A percentile compares a stretch with the other conserved stretches of the same genome.
Conservation (phyloP, 2,888 invertebrate genomes). For the Cephus spinipes region DNA sequence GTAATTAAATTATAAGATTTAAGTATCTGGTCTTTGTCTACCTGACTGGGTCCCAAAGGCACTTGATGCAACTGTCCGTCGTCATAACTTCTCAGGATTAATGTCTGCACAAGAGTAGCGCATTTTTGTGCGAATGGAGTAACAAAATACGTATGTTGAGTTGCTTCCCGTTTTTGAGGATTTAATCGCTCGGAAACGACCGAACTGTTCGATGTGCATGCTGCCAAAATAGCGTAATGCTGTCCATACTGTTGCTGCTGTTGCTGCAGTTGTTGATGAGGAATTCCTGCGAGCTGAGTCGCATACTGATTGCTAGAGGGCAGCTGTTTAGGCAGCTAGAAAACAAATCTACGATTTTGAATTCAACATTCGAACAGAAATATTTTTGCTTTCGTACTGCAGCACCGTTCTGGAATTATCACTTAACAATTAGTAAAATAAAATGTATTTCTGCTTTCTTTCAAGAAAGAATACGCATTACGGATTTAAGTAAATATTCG, state of each 20-base stretch:
- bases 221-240: slow-evolving; percentile 10
- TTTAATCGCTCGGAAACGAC: background rate
- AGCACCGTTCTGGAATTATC: background rate
- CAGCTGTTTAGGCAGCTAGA: background rate
- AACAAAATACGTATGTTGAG: background rate
- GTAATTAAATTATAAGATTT: background rate
- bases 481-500: background rate
- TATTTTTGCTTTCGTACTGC: background rate
- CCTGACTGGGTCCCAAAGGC: background rate
- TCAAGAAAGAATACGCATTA: background rate
- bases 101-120: slow-evolving; percentile 2
- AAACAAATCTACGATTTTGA: background rate
- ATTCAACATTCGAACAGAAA: background rate
- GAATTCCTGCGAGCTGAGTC: background rate
- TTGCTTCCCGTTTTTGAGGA: background rate
- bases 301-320: background rate
- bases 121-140: slow-evolving; percentile 6
- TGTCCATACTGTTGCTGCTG: slow-evolving; percentile 17
- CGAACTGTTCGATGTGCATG: slow-evolving; percentile 4
- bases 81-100: slow-evolving; percentile 1
- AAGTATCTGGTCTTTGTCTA: background rate
- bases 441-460: background rate
- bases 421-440: background rate
- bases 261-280: background rate
- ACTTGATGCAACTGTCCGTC: background rate